Evolutionary conservation across 2,113 vertebrate species (phyloP).

Genomic region (Cyprinus carpio): DNA sequence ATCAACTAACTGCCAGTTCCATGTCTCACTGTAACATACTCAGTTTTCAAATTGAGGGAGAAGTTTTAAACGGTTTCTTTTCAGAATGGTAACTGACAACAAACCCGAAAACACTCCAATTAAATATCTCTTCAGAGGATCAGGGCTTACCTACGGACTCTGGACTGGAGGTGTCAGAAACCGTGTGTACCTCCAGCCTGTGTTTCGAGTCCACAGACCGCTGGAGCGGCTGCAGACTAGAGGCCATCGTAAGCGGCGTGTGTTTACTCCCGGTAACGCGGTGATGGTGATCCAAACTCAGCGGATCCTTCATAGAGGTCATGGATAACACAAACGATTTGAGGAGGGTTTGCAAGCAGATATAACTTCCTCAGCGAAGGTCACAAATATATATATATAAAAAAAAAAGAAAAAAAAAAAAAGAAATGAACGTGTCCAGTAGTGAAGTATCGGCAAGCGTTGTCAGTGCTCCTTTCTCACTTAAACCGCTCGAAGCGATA

Average conservation of each 20-base stretch:
- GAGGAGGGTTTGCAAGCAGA: constrained; percentile 58
- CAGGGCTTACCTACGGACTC: constrained; percentile 92
- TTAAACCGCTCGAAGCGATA: constrained; percentile 52
- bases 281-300: constrained; percentile 78
- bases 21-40: constrained; percentile 39
- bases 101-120: neutral
- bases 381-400: constrained; percentile 31
- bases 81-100: constrained; percentile 40
- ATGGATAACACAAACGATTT: constrained; percentile 75
- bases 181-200: constrained; percentile 92
- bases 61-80: neutral
- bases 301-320: constrained; percentile 97
- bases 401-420: neutral
- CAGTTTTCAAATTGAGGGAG: neutral
- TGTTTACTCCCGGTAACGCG: constrained; percentile 86
- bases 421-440: constrained; percentile 47
- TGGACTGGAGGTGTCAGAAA: constrained; percentile 95
- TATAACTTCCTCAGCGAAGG: constrained; percentile 60
- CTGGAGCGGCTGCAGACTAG: constrained; percentile 87
- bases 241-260: constrained; percentile 87
- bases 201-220: constrained; percentile 89
- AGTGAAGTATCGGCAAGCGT: constrained; percentile 56
- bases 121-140: neutral
- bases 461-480: constrained; percentile 61
- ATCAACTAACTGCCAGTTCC: neutral